Base-by-base conservation (phyloP, 1,140 invertebrate genomes). In the Neodiprion virginianus region DNA sequence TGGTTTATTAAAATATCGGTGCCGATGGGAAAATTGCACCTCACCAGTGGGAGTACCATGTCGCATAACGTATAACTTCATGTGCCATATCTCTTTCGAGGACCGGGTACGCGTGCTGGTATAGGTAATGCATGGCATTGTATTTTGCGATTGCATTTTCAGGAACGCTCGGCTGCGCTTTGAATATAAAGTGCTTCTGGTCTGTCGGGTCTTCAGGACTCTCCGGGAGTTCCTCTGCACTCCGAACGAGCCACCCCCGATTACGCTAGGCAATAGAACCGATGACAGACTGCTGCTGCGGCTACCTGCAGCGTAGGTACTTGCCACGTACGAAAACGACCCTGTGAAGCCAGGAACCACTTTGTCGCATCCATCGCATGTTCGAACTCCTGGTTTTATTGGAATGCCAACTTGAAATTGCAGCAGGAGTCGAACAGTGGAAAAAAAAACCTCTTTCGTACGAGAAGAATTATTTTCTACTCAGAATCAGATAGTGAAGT, bases 111-210 rank as follows among this genome's bases (percentile, higher is more conserved):
- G 67, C 74, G 65, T 53, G 67, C 69, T 72, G 73, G 75, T 83
- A 82, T 83, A 83, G 79, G 82, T 83, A 83, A 82, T 83, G 81
- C 82, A 83, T 79, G 82, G 79, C 84, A 84, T 86, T 87, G 85
- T 86, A 86, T 86, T 85, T 84, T 86, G 83, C 85, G 84, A 87
- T 87, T 87, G 85, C 84, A 85, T 87, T 87, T 86, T 87, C 85
- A 85, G 82, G 85, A 81, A 86, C 83, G 83, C 85, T 81, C 83
- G 83, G 81, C 80, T 78, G 82, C 81, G 81, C 82, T 86, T 87
- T 87, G 84, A 86, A 87, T 87, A 86, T 79, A 86, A 87, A 87
- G 85, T 85, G 80, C 82, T 77, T 50, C 14, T 40, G 53, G 53
- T 61, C 11, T 61, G 70, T 23, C 23, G 70, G 21, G 48, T 50